A percentile compares a stretch with the other conserved stretches of the same genome.
These are phyloP conservation scores for Istiophorus platypterus DNA, from an alignment of 2,113 vertebrate genomes.

Conservation along the genomic window DNA sequence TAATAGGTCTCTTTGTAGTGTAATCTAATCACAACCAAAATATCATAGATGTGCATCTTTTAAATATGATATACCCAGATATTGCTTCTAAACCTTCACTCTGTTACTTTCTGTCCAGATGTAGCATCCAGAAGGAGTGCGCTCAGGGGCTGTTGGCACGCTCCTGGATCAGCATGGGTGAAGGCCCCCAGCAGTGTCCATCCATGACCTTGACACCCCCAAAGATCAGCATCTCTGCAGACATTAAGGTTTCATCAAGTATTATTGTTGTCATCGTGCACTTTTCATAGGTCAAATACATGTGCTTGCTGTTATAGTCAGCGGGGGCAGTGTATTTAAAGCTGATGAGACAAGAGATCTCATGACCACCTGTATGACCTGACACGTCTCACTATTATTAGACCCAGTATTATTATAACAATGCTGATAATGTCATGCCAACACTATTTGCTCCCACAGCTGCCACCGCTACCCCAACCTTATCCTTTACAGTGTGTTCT, in stretches of 20 bases:
- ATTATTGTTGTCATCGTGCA: not conserved
- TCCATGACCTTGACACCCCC: slow-evolving; percentile 91
- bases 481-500: not conserved
- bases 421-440: slow-evolving; percentile 32
- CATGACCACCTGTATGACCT: slow-evolving; percentile 33
- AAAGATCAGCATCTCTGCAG: slow-evolving; percentile 87
- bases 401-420: slow-evolving; percentile 50
- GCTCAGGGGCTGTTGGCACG: slow-evolving; percentile 78
- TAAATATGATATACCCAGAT: not conserved
- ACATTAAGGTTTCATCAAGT: slow-evolving; percentile 84
- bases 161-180: slow-evolving; percentile 90
- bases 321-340: slow-evolving; percentile 62
- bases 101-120: slow-evolving; percentile 79
- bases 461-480: not conserved
- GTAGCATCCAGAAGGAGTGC: slow-evolving; percentile 92
- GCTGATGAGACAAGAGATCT: slow-evolving; percentile 10
- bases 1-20: not conserved
- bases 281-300: slow-evolving; percentile 19
- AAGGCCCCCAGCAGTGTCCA: slow-evolving; percentile 90
- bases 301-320: slow-evolving; percentile 35
- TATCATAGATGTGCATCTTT: not conserved
- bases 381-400: slow-evolving; percentile 49
- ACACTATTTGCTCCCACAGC: slow-evolving; percentile 1
- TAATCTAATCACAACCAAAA: slow-evolving; percentile 3
- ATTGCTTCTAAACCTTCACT: not conserved